A percentile compares a stretch with the other conserved stretches of the same genome.
phyloP scores from a whole-genome alignment of 1,140 invertebrate genomes.

The Belonocnema kinseyi region DNA sequence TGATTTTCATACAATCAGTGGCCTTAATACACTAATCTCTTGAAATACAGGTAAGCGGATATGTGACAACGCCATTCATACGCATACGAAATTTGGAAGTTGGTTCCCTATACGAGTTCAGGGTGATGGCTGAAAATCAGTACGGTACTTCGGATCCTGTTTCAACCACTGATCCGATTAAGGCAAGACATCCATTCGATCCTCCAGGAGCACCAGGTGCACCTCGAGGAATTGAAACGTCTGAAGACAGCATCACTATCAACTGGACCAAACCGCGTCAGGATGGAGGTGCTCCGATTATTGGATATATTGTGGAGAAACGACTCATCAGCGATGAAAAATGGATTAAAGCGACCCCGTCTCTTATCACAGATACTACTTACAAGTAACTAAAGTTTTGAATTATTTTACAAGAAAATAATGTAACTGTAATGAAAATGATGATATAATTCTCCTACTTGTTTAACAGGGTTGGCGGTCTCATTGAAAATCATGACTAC shows the following conservation, averaged over 20 bases:
- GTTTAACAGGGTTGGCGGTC: constrained; percentile 83
- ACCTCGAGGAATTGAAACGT: constrained; percentile 90
- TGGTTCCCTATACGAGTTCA: constrained; percentile 96
- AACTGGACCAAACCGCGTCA: constrained; percentile 94
- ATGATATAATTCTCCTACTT: constrained; percentile 19
- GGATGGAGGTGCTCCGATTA: constrained; percentile 94
- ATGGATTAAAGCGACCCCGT: constrained; percentile 92
- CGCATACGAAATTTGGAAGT: constrained; percentile 94
- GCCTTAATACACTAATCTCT: constrained; percentile 12
- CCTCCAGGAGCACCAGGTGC: constrained; percentile 92
- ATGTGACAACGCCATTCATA: constrained; percentile 90
- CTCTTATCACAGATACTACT: constrained; percentile 86
- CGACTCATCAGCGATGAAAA: constrained; percentile 90
- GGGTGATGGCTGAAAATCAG: constrained; percentile 98
- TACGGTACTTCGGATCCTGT: constrained; percentile 96
- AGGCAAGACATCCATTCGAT: constrained; percentile 97
- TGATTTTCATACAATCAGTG: background rate
- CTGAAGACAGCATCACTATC: constrained; percentile 95
- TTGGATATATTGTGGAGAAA: constrained; percentile 96
- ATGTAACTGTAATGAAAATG: background rate
- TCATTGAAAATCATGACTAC: constrained; percentile 97
- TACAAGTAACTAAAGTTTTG: constrained; percentile 76
- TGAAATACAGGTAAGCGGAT: constrained; percentile 84
- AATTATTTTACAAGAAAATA: constrained; percentile 14
- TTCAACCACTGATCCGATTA: constrained; percentile 90